phyloP scores from a whole-genome alignment of 2,797 vertebrate species.

The Thamnophis elegans region DNA sequence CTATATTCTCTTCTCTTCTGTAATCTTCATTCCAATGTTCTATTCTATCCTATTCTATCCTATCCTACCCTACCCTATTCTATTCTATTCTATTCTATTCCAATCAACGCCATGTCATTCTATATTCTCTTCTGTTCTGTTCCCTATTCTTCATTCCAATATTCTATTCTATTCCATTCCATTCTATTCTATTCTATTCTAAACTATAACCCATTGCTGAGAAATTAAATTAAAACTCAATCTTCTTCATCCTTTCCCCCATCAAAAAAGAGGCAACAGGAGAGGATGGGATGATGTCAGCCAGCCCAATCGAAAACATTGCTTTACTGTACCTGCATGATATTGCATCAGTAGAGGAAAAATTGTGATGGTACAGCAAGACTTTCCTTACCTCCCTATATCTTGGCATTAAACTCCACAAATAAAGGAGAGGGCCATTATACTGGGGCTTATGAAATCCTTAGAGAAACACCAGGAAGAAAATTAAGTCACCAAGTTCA shows the following conservation, averaged over 20 bases:
- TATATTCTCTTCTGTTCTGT: too few relatives aligned
- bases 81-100: too few relatives aligned
- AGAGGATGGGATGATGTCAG: neutral
- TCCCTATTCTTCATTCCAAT: too few relatives aligned
- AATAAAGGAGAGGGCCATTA: neutral
- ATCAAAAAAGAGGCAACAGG: neutral
- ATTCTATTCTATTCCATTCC: too few relatives aligned
- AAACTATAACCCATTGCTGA: slow-evolving; percentile 39
- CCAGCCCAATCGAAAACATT: neutral
- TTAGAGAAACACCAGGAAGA: neutral
- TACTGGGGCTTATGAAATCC: neutral
- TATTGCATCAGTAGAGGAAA: neutral
- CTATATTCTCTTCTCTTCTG: too few relatives aligned
- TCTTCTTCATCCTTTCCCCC: slow-evolving; percentile 43
- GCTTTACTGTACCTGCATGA: neutral
- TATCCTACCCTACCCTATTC: too few relatives aligned
- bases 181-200: slow-evolving; percentile 1
- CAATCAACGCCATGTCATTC: too few relatives aligned
- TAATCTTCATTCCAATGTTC: too few relatives aligned
- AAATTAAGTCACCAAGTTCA: neutral
- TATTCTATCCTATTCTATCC: too few relatives aligned
- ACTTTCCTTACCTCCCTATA: neutral
- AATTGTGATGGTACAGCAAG: neutral
- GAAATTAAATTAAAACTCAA: neutral
- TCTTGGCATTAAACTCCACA: neutral